Base-by-base conservation (phyloP, 2,113 vertebrate species). In the Aleadryas rufinucha region DNA sequence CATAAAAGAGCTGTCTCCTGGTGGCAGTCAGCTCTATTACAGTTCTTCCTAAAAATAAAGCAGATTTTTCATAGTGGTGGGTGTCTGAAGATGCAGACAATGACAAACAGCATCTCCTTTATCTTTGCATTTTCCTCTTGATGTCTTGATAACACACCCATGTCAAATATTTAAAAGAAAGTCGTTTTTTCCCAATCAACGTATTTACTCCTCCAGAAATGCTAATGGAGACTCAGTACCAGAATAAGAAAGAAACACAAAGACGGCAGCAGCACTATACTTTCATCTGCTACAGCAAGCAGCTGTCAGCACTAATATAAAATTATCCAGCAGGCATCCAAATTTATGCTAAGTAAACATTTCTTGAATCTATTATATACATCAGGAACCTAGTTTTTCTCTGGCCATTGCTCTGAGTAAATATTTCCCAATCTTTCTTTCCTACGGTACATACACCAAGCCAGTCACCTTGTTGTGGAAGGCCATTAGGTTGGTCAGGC, bases 11-110 rank as follows among this genome's bases (percentile, higher is more conserved):
- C 56, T 33, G 37, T 89, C 44, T 77, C 42, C 61, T 86, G 27
- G 12, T 88, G 54, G 54, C 42, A 95, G 37, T 39, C 52, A 71
- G 28, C 7, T 79, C 53, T 77, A n/a, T 93, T 79, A 76, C 11
- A 23, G 12, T 63, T 96, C n/a, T 69, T 89, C 75, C 91, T 95
- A 95, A 96, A 97, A 96, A 96, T 93, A 97, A 91, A 94, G 45
- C 15, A 76, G 20, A 42, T 64, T 53, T 82, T 56, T 87, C 64
- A n/a, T 37, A 60, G 61, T 53, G 54, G 77, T 91, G 61, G 77
- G 81, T 3, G 81, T 93, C 91, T 87, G 89, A 87, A 93, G 65
- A 95, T 1, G 3, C 65, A 94, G 77, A 87, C 63, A 72, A 65
- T 82, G 84, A 84, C 74, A 93, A 95, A 74, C 69, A 93, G 69